These are phyloP conservation scores for Nycticebus coucang DNA, from an alignment of 2,113 vertebrate species.

Conservation along the genomic window DNA sequence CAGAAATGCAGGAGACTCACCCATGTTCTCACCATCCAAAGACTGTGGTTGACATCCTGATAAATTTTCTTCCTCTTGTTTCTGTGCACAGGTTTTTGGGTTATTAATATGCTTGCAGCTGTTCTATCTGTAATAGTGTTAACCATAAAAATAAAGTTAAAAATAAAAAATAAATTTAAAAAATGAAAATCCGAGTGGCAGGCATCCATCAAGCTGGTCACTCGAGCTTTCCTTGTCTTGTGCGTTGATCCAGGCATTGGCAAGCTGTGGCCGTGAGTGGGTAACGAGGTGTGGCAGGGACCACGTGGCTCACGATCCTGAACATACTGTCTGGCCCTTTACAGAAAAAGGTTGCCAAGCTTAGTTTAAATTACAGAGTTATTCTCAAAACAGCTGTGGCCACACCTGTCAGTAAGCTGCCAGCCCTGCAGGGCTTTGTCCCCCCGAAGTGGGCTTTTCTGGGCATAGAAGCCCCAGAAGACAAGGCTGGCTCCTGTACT, in stretches of 20 bases:
- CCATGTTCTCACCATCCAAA: conserved; percentile 34
- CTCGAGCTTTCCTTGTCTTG: background rate
- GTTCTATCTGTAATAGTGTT: conserved; percentile 72
- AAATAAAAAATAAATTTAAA: background rate
- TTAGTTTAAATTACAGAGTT: background rate
- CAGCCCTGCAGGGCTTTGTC: background rate
- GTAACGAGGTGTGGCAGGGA: background rate
- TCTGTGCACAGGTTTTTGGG: conserved; percentile 73
- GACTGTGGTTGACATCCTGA: conserved; percentile 33
- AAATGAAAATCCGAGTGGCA: background rate
- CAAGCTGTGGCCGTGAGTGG: background rate
- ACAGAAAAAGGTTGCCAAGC: background rate
- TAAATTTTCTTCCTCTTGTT: conserved; percentile 21
- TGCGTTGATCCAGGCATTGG: background rate
- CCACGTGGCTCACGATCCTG: background rate
- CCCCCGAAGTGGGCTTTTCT: background rate
- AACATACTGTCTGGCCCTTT: background rate
- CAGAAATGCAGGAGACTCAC: conserved; percentile 3
- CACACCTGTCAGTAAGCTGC: background rate
- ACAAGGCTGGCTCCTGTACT: background rate
- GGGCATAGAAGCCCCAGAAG: conserved; percentile 33
- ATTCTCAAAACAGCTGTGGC: conserved; percentile 22
- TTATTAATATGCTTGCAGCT: conserved; percentile 62
- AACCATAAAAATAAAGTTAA: conserved; percentile 78
- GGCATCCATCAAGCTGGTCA: background rate